These are phyloP conservation scores for Cephus cinctus DNA, from an alignment of 1,140 invertebrate genomes.

Conservation along the genomic window DNA sequence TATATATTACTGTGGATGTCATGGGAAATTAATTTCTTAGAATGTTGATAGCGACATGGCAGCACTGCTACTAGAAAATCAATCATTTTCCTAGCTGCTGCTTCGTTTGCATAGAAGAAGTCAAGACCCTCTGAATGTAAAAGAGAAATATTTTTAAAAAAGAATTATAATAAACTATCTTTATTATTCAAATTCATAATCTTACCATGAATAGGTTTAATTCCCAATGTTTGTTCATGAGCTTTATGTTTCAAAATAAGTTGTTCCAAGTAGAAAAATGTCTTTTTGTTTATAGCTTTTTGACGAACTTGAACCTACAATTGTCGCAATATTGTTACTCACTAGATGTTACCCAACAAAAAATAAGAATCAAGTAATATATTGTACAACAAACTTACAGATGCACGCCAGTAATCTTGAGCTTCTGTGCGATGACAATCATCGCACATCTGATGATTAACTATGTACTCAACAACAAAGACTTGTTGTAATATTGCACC, in stretches of 20 bases:
- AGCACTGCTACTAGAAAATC: conserved; percentile 89
- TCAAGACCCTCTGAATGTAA: conserved; percentile 82
- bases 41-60: conserved; percentile 83
- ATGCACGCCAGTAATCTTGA: conserved; percentile 96
- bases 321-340: too few species aligned
- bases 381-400: conserved; percentile 57
- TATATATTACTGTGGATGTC: conserved; percentile 96
- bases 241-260: conserved; percentile 94
- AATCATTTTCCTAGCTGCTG: conserved; percentile 91
- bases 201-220: conserved; percentile 88
- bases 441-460: conserved; percentile 94
- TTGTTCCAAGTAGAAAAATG: conserved; percentile 98
- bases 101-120: conserved; percentile 90
- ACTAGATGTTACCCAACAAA: too few species aligned
- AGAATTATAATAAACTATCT: conserved; percentile 12
- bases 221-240: conserved; percentile 88
- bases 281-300: conserved; percentile 93
- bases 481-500: conserved; percentile 85
- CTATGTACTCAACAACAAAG: conserved; percentile 91
- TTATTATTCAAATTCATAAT: conserved; percentile 12
- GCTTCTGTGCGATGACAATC: conserved; percentile 96
- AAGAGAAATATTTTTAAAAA: conserved; percentile 10
- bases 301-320: conserved; percentile 84
- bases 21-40: conserved; percentile 96
- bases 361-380: conserved; percentile 14